Conservation (phyloP, 2,888 invertebrate species). For the Coelogynopora nodosa region DNA sequence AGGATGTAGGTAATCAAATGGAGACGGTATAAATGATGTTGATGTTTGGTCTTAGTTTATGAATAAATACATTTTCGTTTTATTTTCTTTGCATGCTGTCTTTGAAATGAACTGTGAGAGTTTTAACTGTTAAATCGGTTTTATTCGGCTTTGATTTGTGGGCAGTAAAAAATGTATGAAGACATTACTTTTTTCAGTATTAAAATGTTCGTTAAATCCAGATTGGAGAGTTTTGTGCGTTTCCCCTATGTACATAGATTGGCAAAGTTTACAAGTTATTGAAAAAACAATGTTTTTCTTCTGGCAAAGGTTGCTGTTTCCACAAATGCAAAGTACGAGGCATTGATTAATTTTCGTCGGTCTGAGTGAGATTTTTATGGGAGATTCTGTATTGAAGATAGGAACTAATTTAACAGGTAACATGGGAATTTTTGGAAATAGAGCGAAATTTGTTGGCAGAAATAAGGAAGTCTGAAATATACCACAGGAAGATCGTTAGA, state of each 20-base stretch:
- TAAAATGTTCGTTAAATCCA: not conserved
- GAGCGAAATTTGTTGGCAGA: not conserved
- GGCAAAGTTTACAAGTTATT: not conserved
- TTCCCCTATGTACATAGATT: not conserved
- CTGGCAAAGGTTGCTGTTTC: not conserved
- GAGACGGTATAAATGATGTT: not conserved
- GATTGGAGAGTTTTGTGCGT: not conserved
- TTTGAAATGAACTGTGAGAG: not conserved
- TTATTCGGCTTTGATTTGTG: not conserved
- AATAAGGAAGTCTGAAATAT: not conserved
- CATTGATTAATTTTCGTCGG: not conserved
- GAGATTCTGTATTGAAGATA: not conserved
- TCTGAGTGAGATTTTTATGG: not conserved
- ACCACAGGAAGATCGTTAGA: not conserved
- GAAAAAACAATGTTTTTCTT: not conserved
- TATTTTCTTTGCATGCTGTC: not conserved
- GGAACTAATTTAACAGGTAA: not conserved
- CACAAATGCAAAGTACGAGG: not conserved
- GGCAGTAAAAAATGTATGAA: not conserved
- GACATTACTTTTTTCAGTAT: not conserved
- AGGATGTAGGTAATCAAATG: too few species aligned
- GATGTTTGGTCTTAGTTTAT: not conserved
- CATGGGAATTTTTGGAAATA: not conserved
- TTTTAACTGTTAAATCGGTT: not conserved
- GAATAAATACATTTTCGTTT: not conserved